These are phyloP conservation scores for Eidolon dupreanum DNA, from an alignment of 2,797 vertebrate species.

Conservation along the genomic window DNA sequence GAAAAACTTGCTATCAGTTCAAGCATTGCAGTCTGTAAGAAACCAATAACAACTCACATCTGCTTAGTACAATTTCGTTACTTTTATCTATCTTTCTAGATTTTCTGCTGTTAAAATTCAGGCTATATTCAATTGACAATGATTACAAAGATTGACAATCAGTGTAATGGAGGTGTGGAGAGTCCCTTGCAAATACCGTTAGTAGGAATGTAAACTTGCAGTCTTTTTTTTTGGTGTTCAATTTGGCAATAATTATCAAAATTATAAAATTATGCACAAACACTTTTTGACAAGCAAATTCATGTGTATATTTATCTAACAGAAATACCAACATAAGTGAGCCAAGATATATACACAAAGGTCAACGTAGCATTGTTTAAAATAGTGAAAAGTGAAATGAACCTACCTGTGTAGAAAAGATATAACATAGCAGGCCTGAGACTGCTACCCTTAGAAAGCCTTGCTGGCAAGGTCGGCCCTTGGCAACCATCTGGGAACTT, in stretches of 20 bases:
- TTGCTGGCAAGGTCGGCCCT: background rate
- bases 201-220: background rate
- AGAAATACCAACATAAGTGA: background rate
- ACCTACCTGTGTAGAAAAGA: background rate
- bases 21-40: background rate
- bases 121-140: background rate
- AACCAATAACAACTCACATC: background rate
- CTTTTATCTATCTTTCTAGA: background rate
- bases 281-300: background rate
- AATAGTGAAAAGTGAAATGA: slow-evolving; percentile 11
- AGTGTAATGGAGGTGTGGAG: background rate
- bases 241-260: slow-evolving; percentile 4
- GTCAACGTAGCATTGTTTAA: background rate
- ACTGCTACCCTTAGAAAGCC: background rate
- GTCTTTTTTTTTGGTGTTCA: background rate
- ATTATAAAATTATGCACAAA: background rate
- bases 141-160: background rate
- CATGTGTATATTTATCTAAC: background rate
- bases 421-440: background rate
- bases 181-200: background rate
- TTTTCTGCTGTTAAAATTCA: background rate
- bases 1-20: background rate
- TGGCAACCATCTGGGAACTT: background rate
- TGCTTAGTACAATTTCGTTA: background rate
- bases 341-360: background rate